Evolutionary conservation across 2,797 vertebrate species (phyloP).

Genomic region (Platalea minor): DNA sequence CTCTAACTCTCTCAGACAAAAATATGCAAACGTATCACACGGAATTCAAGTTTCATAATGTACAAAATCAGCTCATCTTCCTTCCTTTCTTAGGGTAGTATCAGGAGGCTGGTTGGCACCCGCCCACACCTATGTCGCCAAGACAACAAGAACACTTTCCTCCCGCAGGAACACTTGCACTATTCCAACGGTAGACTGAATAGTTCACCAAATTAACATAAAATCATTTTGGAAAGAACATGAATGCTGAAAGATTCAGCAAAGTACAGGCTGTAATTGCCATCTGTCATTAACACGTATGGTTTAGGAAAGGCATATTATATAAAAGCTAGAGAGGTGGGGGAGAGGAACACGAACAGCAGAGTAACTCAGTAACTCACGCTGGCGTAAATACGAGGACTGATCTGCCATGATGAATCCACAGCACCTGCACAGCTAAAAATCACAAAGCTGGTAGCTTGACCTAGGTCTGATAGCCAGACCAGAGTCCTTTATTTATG

Average conservation of each 20-base stretch:
- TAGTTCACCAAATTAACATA: slow-evolving; percentile 36
- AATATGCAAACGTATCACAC: not conserved
- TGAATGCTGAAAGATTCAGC: slow-evolving; percentile 20
- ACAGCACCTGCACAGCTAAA: not conserved
- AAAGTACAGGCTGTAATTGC: slow-evolving; percentile 56
- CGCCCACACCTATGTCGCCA: slow-evolving; percentile 51
- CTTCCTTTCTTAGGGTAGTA: slow-evolving; percentile 18
- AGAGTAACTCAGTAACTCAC: not conserved
- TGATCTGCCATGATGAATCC: not conserved
- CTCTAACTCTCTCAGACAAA: slow-evolving; percentile 7
- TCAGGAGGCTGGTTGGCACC: slow-evolving; percentile 40
- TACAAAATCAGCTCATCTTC: not conserved
- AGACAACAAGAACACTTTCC: slow-evolving; percentile 51
- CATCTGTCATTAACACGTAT: slow-evolving; percentile 58
- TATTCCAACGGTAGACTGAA: slow-evolving; percentile 20
- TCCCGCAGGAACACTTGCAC: slow-evolving; percentile 35
- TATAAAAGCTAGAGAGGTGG: slow-evolving; percentile 49
- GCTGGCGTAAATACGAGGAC: not conserved
- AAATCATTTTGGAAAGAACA: slow-evolving; percentile 37
- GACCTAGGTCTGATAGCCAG: not conserved
- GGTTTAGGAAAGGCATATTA: slow-evolving; percentile 19
- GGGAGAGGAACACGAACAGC: slow-evolving; percentile 15
- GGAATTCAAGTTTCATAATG: slow-evolving; percentile 47
- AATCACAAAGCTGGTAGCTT: not conserved
- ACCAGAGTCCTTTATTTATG: not conserved